A percentile compares a stretch with the other conserved stretches of the same genome.
These are phyloP conservation scores for Phthorimaea operculella DNA, from an alignment of 1,140 invertebrate genomes.

Conservation along the genomic window DNA sequence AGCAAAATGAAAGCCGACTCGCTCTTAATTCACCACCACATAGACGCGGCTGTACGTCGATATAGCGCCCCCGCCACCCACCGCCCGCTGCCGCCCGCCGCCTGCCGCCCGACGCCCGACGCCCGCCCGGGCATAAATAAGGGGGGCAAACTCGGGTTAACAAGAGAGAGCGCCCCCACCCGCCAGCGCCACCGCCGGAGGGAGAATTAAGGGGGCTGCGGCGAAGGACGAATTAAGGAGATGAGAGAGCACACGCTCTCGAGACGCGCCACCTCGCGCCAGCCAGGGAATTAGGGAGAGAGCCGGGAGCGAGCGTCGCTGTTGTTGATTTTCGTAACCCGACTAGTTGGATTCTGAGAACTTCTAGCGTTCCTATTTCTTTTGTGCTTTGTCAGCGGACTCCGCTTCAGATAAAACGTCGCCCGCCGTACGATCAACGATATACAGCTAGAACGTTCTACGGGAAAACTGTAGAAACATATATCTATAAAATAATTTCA, in stretches of 20 bases:
- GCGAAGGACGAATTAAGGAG: constrained; percentile 68
- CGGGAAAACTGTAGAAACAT: background rate
- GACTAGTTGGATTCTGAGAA: constrained; percentile 5
- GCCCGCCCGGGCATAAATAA: constrained; percentile 57
- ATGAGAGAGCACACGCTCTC: constrained; percentile 66
- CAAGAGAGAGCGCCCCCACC: constrained; percentile 57
- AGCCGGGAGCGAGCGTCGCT: constrained; percentile 14
- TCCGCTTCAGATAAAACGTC: too few species aligned
- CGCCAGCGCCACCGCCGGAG: constrained; percentile 26
- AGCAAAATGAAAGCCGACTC: constrained; percentile 66
- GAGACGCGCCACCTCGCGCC: constrained; percentile 54
- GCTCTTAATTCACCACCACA: constrained; percentile 65
- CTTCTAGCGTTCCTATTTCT: background rate
- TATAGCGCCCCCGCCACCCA: constrained; percentile 12
- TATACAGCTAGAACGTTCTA: too few species aligned
- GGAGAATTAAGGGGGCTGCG: constrained; percentile 55
- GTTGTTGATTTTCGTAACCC: constrained; percentile 11
- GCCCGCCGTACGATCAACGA: background rate
- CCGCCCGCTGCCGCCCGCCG: constrained; percentile 12
- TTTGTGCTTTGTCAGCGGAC: background rate
- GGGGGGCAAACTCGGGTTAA: constrained; percentile 59
- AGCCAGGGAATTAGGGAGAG: constrained; percentile 43
- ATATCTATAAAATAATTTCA: background rate
- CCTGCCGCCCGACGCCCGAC: constrained; percentile 35
- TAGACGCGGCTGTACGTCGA: constrained; percentile 41